Evolutionary conservation across 1,140 invertebrate species (phyloP).

Genomic region (Achatina immaculata): DNA sequence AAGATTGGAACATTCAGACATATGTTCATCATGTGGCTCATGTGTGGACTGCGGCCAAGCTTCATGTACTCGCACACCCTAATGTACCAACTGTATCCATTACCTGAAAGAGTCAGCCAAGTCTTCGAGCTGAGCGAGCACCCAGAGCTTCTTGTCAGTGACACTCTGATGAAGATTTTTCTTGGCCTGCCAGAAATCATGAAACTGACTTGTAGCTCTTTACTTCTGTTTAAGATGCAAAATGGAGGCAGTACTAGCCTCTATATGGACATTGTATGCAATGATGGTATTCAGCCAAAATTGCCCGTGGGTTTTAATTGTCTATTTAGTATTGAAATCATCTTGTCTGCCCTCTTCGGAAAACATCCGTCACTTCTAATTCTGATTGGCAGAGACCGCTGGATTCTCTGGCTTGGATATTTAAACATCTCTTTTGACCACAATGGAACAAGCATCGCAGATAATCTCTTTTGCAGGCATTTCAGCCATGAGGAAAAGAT

Average conservation of each 20-base stretch:
- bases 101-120: constrained; percentile 25
- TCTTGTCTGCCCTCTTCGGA: constrained; percentile 9
- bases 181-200: constrained; percentile 28
- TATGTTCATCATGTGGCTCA: constrained; percentile 37
- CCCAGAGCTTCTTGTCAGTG: not conserved
- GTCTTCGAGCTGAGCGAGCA: constrained; percentile 1
- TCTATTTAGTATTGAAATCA: constrained; percentile 33
- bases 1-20: constrained; percentile 36
- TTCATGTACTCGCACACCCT: constrained; percentile 27
- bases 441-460: constrained; percentile 18
- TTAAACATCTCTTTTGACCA: constrained; percentile 31
- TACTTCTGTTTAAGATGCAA: constrained; percentile 16
- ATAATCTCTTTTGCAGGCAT: constrained; percentile 7
- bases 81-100: constrained; percentile 29
- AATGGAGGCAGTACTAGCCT: constrained; percentile 13
- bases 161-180: constrained; percentile 28
- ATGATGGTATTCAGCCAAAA: constrained; percentile 26
- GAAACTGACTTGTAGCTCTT: constrained; percentile 22
- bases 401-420: constrained; percentile 34
- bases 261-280: constrained; percentile 27
- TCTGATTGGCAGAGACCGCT: constrained; percentile 23
- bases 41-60: constrained; percentile 25
- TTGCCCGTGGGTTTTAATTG: constrained; percentile 16
- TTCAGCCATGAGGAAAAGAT: constrained; percentile 24
- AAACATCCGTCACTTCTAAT: constrained; percentile 28